Conservation (phyloP, 2,113 vertebrate genomes). For the Ginglymostoma cirratum region DNA sequence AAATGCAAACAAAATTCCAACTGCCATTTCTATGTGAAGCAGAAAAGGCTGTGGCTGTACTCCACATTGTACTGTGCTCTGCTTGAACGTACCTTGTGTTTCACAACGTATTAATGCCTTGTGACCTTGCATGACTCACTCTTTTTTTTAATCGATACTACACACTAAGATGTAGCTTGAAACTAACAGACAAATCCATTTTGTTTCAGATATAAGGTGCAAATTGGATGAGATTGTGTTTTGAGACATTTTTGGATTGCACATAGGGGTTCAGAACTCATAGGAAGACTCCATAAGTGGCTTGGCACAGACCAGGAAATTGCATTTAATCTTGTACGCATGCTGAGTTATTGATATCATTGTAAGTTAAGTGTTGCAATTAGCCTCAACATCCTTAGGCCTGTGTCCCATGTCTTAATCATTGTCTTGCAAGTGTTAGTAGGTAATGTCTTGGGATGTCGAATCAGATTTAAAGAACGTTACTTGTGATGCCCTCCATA, state of each 20-base stretch:
- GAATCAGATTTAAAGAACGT: not conserved
- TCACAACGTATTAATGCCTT: not conserved
- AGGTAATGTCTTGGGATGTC: not conserved
- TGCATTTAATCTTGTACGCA: not conserved
- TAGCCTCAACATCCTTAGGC: not conserved
- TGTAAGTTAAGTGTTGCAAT: not conserved
- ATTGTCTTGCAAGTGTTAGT: not conserved
- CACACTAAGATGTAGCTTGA: not conserved
- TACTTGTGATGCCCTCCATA: not conserved
- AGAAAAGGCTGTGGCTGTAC: not conserved
- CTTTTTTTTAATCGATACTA: not conserved
- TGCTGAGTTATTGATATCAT: not conserved
- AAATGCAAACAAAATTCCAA: not conserved
- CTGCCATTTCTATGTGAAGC: not conserved
- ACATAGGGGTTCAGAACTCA: not conserved
- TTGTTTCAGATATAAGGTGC: not conserved
- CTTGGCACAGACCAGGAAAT: not conserved
- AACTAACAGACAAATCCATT: not conserved
- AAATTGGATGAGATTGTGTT: constrained; percentile 21
- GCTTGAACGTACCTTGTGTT: not conserved
- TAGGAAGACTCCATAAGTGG: not conserved
- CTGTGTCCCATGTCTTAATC: not conserved
- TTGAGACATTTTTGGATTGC: not conserved
- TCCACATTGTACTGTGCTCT: not conserved
- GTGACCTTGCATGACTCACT: not conserved